phyloP scores from a whole-genome alignment of 2,113 vertebrate species.

The Gadus macrocephalus region DNA sequence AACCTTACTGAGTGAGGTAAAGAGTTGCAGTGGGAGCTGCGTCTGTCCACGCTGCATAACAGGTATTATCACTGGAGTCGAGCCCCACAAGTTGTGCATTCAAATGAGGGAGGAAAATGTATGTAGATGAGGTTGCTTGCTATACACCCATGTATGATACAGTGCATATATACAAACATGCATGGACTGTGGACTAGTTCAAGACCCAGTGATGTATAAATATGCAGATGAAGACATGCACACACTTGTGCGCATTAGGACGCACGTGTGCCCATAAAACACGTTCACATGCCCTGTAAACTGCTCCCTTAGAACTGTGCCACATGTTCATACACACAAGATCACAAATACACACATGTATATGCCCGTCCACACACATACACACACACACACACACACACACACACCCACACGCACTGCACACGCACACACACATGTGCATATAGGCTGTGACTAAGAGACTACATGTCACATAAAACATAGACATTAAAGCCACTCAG shows the following conservation, averaged over 20 bases:
- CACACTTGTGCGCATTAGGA: background rate
- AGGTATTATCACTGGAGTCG: constrained; percentile 62
- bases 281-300: too few relatives aligned
- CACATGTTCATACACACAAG: background rate
- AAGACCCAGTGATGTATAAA: too few relatives aligned
- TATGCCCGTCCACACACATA: background rate
- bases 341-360: background rate
- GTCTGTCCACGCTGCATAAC: constrained; percentile 51
- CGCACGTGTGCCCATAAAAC: too few relatives aligned
- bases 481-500: too few relatives aligned
- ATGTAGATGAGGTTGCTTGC: constrained; percentile 54
- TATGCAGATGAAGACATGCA: constrained; percentile 12
- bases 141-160: background rate
- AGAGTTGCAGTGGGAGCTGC: constrained; percentile 42
- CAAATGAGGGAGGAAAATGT: constrained; percentile 55
- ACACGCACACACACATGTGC: background rate
- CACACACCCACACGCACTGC: too few relatives aligned
- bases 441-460: background rate
- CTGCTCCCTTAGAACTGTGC: too few relatives aligned
- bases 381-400: background rate
- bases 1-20: constrained; percentile 38
- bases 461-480: too few relatives aligned
- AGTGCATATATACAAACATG: too few relatives aligned
- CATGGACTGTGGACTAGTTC: too few relatives aligned
- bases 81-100: constrained; percentile 46